A percentile compares a stretch with the other conserved stretches of the same genome.
These are phyloP conservation scores for Calosoma granatense DNA, from an alignment of 1,140 invertebrate genomes.

Conservation along the genomic window DNA sequence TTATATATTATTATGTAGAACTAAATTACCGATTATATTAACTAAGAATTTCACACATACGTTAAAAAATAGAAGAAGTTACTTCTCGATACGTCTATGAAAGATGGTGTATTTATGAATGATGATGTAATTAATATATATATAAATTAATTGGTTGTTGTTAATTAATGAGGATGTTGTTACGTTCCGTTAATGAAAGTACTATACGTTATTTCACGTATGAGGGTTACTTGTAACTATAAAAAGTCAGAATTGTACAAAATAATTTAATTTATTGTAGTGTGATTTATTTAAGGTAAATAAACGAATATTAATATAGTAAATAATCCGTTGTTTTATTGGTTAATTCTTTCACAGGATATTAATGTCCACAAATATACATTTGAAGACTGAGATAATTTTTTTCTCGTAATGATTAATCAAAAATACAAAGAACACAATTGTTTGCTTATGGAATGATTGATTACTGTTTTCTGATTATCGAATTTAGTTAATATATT, in stretches of 20 bases:
- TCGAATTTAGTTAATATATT: too few species aligned
- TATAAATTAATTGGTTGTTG: background rate
- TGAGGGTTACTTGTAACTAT: too few species aligned
- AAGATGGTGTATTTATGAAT: background rate
- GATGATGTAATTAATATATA: too few species aligned
- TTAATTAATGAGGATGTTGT: background rate
- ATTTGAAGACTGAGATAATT: background rate
- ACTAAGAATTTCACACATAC: background rate
- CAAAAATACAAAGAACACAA: too few species aligned
- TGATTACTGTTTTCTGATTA: too few species aligned
- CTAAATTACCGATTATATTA: background rate
- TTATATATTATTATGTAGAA: background rate
- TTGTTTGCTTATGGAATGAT: too few species aligned
- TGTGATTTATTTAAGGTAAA: background rate
- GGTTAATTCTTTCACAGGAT: background rate
- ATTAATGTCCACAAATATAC: too few species aligned
- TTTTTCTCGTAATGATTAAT: too few species aligned
- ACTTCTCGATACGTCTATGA: background rate
- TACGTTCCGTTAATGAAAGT: background rate
- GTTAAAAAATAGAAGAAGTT: background rate
- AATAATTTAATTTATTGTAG: constrained; percentile 7
- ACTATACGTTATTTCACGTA: too few species aligned
- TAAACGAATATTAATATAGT: constrained; percentile 3
- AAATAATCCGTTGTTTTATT: constrained; percentile 1
- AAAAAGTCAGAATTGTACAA: constrained; percentile 7